Evolutionary conservation across 2,797 vertebrate genomes (phyloP).

Genomic region (Hemibagrus guttatus): DNA sequence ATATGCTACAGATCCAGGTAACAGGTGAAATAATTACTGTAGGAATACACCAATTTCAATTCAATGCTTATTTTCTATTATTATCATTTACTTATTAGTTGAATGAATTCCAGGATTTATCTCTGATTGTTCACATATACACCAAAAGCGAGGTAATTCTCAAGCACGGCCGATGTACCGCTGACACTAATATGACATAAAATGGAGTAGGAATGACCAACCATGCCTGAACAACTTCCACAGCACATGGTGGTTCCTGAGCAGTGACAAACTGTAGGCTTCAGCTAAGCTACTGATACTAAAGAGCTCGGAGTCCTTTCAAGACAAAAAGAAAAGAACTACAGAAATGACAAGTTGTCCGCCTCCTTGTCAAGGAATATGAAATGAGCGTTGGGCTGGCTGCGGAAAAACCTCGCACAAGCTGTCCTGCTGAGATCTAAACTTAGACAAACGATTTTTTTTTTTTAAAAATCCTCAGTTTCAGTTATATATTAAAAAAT

Average conservation of each 20-base stretch:
- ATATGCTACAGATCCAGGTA: not conserved
- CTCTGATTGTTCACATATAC: not conserved
- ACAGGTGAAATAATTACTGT: not conserved
- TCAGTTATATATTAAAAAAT: not conserved
- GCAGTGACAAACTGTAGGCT: conserved; percentile 16
- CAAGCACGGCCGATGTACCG: not conserved
- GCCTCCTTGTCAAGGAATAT: conserved; percentile 40
- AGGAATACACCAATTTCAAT: not conserved
- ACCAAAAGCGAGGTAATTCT: not conserved
- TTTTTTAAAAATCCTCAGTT: not conserved
- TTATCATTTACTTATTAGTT: not conserved
- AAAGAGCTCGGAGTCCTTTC: conserved; percentile 21
- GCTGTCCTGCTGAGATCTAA: conserved; percentile 26
- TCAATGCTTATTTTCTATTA: not conserved
- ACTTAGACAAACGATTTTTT: conserved; percentile 1
- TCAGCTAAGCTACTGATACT: not conserved
- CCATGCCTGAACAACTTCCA: not conserved
- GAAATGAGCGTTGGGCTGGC: conserved; percentile 5
- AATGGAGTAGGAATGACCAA: not conserved
- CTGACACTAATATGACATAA: not conserved
- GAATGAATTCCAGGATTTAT: not conserved
- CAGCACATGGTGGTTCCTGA: not conserved
- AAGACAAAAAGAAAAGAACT: conserved; percentile 29
- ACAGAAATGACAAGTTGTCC: conserved; percentile 41
- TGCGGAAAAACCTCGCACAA: conserved; percentile 20